phyloP scores from a whole-genome alignment of 53 echinoderm and acorn worm species.

The Paracentrotus lividus region DNA sequence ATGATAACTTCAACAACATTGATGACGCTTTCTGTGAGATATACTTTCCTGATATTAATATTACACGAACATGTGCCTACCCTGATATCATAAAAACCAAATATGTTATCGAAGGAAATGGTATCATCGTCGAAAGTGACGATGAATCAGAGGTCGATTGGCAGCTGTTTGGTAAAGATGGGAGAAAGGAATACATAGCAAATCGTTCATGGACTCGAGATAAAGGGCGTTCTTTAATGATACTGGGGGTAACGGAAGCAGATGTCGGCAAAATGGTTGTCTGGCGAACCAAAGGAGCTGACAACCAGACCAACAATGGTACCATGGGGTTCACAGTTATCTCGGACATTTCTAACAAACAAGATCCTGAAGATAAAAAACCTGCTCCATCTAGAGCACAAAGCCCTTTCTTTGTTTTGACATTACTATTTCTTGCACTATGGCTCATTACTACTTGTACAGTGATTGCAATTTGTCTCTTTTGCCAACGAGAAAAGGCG shows the following conservation, averaged over 20 bases:
- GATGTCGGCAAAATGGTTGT: background rate
- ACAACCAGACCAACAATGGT: background rate
- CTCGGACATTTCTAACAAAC: background rate
- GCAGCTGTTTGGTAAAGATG: background rate
- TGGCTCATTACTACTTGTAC: background rate
- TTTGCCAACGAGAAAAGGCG: background rate
- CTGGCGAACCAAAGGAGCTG: background rate
- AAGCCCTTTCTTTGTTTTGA: background rate
- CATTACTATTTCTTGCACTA: background rate
- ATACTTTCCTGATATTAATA: background rate
- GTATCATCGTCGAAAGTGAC: background rate
- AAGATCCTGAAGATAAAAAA: background rate
- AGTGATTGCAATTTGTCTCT: background rate
- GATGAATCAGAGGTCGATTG: background rate
- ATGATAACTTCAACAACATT: background rate
- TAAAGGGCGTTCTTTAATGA: background rate
- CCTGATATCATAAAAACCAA: background rate
- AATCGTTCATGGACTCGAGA: constrained; percentile 4
- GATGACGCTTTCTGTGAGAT: background rate
- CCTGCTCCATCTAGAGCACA: background rate
- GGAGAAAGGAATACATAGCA: background rate
- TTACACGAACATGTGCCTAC: background rate
- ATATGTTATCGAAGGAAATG: background rate
- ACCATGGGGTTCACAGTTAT: background rate
- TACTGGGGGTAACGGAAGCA: background rate